phyloP scores from a whole-genome alignment of 1,140 invertebrate species.

The Ostrea denselamellosa region DNA sequence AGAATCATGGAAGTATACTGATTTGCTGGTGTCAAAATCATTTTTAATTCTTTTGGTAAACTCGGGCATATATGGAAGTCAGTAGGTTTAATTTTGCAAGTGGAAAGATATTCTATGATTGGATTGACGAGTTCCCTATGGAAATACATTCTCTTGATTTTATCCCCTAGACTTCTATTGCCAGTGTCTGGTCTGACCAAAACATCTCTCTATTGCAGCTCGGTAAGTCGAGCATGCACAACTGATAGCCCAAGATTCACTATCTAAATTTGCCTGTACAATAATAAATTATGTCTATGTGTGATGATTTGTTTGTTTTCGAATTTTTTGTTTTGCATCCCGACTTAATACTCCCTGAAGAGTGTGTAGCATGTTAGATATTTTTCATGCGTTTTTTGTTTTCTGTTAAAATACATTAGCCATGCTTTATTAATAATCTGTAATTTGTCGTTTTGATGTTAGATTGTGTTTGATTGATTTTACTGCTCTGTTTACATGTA shows the following conservation, averaged over 20 bases:
- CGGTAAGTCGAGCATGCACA: constrained; percentile 45
- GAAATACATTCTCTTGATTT: constrained; percentile 27
- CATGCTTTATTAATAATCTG: constrained; percentile 4
- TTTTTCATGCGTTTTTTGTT: constrained; percentile 14
- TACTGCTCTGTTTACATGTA: not conserved
- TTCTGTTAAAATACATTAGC: not conserved
- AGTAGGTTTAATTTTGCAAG: not conserved
- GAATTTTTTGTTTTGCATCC: constrained; percentile 2
- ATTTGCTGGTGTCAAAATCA: not conserved
- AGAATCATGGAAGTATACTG: not conserved
- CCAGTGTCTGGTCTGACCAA: constrained; percentile 51
- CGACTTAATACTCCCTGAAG: not conserved
- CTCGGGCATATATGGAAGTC: not conserved
- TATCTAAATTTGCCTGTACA: not conserved
- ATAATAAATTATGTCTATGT: constrained; percentile 9
- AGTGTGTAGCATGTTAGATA: constrained; percentile 24
- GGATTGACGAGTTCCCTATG: not conserved
- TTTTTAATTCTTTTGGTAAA: not conserved
- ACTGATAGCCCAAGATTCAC: constrained; percentile 27
- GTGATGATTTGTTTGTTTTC: constrained; percentile 35
- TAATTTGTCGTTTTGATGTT: not conserved
- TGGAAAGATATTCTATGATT: not conserved
- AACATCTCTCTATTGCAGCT: constrained; percentile 34
- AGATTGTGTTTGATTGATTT: not conserved
- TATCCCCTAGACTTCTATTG: constrained; percentile 49